Conservation (phyloP, 2,888 invertebrate genomes). For the Gymnosoma rotundatum region DNA sequence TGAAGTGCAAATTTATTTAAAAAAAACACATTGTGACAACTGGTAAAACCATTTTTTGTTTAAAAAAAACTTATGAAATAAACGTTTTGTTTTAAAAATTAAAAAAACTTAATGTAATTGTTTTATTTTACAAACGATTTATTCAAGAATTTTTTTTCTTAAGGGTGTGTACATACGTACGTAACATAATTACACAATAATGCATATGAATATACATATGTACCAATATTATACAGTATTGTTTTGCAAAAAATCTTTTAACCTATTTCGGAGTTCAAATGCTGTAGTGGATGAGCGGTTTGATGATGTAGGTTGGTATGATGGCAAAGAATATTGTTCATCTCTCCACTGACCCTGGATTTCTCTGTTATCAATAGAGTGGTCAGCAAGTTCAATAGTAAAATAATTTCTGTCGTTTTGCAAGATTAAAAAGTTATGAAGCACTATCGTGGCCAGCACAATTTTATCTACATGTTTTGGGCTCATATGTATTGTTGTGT, state of each 20-base stretch:
- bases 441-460: neutral
- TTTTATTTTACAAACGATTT: too few species aligned
- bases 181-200: too few species aligned
- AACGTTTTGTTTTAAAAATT: constrained; percentile 13
- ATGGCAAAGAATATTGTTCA: constrained; percentile 8
- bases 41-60: too few species aligned
- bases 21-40: neutral
- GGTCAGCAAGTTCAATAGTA: constrained; percentile 15
- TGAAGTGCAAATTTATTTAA: constrained; percentile 22
- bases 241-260: constrained; percentile 15
- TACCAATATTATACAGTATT: neutral
- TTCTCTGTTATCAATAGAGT: neutral
- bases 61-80: neutral
- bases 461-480: neutral
- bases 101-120: constrained; percentile 16
- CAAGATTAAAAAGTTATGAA: neutral
- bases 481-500: neutral
- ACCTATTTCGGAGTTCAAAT: constrained; percentile 10
- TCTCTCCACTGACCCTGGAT: constrained; percentile 14
- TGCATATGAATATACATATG: too few species aligned
- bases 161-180: too few species aligned
- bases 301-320: constrained; percentile 20
- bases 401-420: neutral
- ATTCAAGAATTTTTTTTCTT: too few species aligned
- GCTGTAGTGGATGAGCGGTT: constrained; percentile 19